A percentile compares a stretch with the other conserved stretches of the same genome.
These are phyloP conservation scores for Drosophila neonasuta DNA, from an alignment of 2,888 invertebrate genomes.

Conservation along the genomic window DNA sequence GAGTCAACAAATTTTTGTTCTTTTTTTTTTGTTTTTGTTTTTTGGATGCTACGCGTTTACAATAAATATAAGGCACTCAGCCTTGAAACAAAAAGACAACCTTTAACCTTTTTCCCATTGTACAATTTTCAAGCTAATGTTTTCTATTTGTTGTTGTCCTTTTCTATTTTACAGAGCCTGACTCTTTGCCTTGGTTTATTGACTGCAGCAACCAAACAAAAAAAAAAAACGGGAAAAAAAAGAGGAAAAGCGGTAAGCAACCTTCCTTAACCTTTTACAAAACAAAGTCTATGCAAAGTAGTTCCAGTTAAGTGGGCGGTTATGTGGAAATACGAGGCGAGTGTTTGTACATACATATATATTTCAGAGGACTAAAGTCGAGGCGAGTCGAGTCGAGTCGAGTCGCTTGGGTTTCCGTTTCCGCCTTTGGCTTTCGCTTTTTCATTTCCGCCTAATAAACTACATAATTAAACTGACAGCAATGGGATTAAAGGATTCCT, in stretches of 20 bases:
- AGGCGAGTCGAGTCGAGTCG: not conserved
- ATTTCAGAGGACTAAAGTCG: not conserved
- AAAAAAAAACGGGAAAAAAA: not conserved
- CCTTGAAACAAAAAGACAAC: slow-evolving; percentile 64
- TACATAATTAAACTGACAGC: slow-evolving; percentile 80
- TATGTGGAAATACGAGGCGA: slow-evolving; percentile 10
- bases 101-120: slow-evolving; percentile 47
- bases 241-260: slow-evolving; percentile 60
- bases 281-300: slow-evolving; percentile 63
- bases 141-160: slow-evolving; percentile 19
- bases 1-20: slow-evolving; percentile 22
- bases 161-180: slow-evolving; percentile 47
- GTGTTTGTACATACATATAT: not conserved
- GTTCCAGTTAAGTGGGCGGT: slow-evolving; percentile 60
- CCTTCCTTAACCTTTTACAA: slow-evolving; percentile 60
- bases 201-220: slow-evolving; percentile 52
- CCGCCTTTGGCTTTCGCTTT: slow-evolving; percentile 76
- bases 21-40: too few species aligned
- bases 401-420: slow-evolving; percentile 64
- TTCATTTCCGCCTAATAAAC: slow-evolving; percentile 81
- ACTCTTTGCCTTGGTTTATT: slow-evolving; percentile 56
- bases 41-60: slow-evolving; percentile 22
- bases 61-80: slow-evolving; percentile 67
- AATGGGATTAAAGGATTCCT: slow-evolving; percentile 79
- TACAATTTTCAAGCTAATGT: slow-evolving; percentile 35